These are phyloP conservation scores for Drosophila tanythrix DNA, from an alignment of 2,888 invertebrate genomes.

Conservation along the genomic window DNA sequence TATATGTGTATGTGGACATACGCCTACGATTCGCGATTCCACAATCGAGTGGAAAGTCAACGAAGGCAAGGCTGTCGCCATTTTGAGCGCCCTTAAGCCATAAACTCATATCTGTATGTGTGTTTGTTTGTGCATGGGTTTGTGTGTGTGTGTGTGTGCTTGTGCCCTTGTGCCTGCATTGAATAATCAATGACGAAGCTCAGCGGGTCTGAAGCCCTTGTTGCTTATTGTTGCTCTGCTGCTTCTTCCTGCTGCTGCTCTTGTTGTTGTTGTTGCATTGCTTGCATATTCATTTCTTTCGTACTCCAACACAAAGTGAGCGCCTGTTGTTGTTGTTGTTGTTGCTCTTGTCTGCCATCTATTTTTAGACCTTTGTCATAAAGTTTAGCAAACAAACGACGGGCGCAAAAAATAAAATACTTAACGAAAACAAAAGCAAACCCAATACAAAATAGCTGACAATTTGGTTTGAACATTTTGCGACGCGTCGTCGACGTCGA, in stretches of 20 bases:
- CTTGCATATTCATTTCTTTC: slow-evolving; percentile 54
- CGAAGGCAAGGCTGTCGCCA: slow-evolving; percentile 61
- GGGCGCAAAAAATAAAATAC: slow-evolving; percentile 41
- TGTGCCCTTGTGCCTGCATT: slow-evolving; percentile 59
- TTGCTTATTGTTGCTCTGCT: slow-evolving; percentile 23
- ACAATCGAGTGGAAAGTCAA: slow-evolving; percentile 64
- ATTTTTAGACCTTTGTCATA: slow-evolving; percentile 77
- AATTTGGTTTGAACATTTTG: slow-evolving; percentile 60
- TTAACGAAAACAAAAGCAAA: slow-evolving; percentile 19
- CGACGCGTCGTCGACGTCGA: slow-evolving; percentile 22
- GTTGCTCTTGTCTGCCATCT: slow-evolving; percentile 40
- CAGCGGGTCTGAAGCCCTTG: slow-evolving; percentile 31
- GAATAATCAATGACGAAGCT: slow-evolving; percentile 66
- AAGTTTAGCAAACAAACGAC: slow-evolving; percentile 74
- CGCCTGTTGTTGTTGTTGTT: slow-evolving; percentile 23
- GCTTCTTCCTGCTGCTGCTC: slow-evolving; percentile 25
- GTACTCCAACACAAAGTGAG: slow-evolving; percentile 33
- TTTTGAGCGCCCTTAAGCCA: slow-evolving; percentile 59
- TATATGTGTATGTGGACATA: slow-evolving; percentile 28
- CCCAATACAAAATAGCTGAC: slow-evolving; percentile 54
- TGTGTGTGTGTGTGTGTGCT: slow-evolving; percentile 3
- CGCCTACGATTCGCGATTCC: slow-evolving; percentile 71
- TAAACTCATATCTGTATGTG: not conserved
- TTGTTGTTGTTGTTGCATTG: slow-evolving; percentile 37
- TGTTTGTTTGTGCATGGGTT: slow-evolving; percentile 3